Base-by-base conservation (phyloP, 35 echinoderm and acorn worm species). In the Amphiura filiformis region DNA sequence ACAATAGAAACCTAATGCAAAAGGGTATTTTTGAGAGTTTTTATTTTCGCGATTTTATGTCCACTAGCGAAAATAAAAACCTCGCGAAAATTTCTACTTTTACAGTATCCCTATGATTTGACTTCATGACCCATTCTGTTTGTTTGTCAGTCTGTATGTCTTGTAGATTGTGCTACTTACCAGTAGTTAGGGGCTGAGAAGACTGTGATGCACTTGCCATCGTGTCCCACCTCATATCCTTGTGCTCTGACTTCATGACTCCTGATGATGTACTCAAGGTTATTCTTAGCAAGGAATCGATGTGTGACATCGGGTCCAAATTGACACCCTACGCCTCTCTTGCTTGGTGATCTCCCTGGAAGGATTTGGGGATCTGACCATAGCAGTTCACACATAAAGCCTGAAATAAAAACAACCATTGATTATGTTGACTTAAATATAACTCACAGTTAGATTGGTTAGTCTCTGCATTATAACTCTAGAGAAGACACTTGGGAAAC, bases 141-240 rank as follows among this genome's bases (percentile, higher is more conserved):
- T n/a, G n/a, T n/a, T n/a, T n/a, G n/a, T n/a, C n/a, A n/a, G n/a
- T n/a, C n/a, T n/a, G n/a, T n/a, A n/a, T n/a, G n/a, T n/a, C n/a
- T n/a, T n/a, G n/a, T n/a, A n/a, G n/a, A n/a, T n/a, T n/a, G n/a
- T n/a, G n/a, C 13, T 26, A 86, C 96, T 87, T 88, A 99, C 96
- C 96, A 99, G 31, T 99, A 99, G 61, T 99, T 99, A 9, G 96
- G 96, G n/a, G 96, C 96, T 79, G 96, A 99, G 77, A 99, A 99
- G 20, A 99, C 93, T 57, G 96, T 99, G 52, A 99, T 99, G 90
- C 96, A 99, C 82, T 99, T 99, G 31, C 93, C 93, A 65, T 99
- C 77, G 75, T 99, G 96, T 11, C 80, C 84, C 0, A 94, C 80
- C 47, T 99, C 96, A 77, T 99, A 99, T 39, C 96, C 96, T 0